Evolutionary conservation across 2,113 vertebrate genomes (phyloP), one percentile per base, ranked within the genome.

Genomic region (Scatophagus argus): DNA sequence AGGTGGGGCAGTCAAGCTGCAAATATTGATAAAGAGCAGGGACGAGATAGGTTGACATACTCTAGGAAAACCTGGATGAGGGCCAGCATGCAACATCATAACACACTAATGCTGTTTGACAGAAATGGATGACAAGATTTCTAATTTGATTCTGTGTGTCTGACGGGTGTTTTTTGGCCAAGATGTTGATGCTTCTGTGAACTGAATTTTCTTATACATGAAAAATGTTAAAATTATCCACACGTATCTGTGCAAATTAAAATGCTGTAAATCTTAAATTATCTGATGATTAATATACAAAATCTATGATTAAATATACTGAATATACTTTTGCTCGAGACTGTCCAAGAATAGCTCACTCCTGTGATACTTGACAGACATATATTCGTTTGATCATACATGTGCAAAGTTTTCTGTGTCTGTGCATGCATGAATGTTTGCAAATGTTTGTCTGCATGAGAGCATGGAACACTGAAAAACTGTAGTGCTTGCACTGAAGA

Each of bases 11-110:
- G 78, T 82, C 87, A 81, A 69, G 83, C 89, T 85, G 78, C 73
- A 89, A 88, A 92, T 89, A 81, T 89, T 92, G 89, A 92, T 87
- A 74, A 87, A 82, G 59, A 81, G 56, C 36, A 61, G n/a, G 29
- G 25, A 56, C 25, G 32, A 63, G 77, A 73, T n/a, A 54, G 29
- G 54, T 32, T 62, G 81, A 93, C 87, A 89, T 51, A 65, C 86
- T 77, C 55, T 55, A 64, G 81, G 34, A 47, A 63, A 77, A 58
- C 13, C 44, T 70, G 73, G 70, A 85, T 67, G 75, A 82, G 62
- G 52, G 87, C 51, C 31, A 67, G 38, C 21, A 1, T 68, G 17
- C 39, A 77, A 70, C 84, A 84, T 54, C 61, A 51, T 55, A 74
- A 46, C 51, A 56, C 43, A 58, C 19, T 41, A 36, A 64, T 38